Conservation (phyloP, 1,140 invertebrate species). For the Rhagoletis pomonella region DNA sequence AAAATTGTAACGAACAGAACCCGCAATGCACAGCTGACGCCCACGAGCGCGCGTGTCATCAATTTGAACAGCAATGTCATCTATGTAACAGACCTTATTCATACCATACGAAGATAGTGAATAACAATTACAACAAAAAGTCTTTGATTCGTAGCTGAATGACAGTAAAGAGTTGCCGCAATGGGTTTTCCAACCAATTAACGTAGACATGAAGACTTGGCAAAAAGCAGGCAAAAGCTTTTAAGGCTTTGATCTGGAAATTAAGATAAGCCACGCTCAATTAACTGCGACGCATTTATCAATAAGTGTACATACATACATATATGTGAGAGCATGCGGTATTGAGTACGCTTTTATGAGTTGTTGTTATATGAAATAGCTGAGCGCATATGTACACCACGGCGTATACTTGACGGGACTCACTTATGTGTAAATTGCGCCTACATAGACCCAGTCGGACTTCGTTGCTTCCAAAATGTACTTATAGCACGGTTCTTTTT, state of each 20-base stretch:
- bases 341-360: neutral
- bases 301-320: neutral
- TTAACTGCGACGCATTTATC: neutral
- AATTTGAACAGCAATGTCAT: neutral
- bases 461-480: no score
- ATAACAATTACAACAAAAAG: neutral
- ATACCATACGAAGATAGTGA: no score
- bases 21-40: neutral
- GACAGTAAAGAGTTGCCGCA: neutral
- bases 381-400: neutral
- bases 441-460: no score
- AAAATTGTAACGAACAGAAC: no score
- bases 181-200: neutral
- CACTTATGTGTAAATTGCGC: no score
- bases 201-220: neutral
- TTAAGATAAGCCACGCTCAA: constrained; percentile 45
- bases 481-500: no score
- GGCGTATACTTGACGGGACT: neutral
- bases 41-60: neutral
- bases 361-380: neutral
- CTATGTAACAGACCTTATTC: neutral
- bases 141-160: constrained; percentile 1
- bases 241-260: constrained; percentile 42
- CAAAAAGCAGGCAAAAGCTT: neutral
- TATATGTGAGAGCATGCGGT: neutral